Evolutionary conservation across 2,797 vertebrate genomes (phyloP).

Genomic region (Notolepis coatsorum): DNA sequence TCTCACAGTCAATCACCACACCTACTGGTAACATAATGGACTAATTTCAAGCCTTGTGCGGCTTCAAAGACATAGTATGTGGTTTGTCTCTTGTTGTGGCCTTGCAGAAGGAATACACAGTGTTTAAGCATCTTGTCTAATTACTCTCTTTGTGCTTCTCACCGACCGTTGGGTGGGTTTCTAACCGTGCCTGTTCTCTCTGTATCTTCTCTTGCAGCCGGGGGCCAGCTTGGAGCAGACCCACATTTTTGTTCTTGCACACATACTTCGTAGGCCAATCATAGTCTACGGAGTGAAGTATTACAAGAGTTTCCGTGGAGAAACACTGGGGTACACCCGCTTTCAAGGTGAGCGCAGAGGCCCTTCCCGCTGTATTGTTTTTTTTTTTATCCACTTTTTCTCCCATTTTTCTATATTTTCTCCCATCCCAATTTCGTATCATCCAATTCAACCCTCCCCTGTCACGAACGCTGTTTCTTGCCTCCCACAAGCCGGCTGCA

Average conservation of each 20-base stretch:
- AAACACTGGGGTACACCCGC: constrained; percentile 96
- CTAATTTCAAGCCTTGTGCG: constrained; percentile 22
- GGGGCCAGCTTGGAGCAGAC: constrained; percentile 99
- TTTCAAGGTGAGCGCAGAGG: constrained; percentile 91
- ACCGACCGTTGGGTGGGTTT: not conserved
- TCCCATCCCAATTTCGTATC: too few relatives aligned
- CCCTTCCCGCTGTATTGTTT: not conserved
- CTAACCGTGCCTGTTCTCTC: not conserved
- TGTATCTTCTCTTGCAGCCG: constrained; percentile 80
- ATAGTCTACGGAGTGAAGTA: constrained; percentile 99
- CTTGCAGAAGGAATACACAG: constrained; percentile 18
- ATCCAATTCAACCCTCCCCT: too few relatives aligned
- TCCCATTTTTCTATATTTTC: too few relatives aligned
- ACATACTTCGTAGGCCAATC: constrained; percentile 98
- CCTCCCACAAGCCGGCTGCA: too few relatives aligned
- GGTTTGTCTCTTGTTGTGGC: constrained; percentile 51
- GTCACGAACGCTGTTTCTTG: too few relatives aligned
- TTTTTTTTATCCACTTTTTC: too few relatives aligned
- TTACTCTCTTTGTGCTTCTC: constrained; percentile 9
- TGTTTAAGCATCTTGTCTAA: constrained; percentile 16
- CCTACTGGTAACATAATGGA: not conserved
- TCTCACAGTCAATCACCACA: not conserved
- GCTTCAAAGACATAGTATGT: constrained; percentile 52
- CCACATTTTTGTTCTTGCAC: constrained; percentile 98
- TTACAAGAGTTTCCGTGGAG: constrained; percentile 98